These are phyloP conservation scores for Delia radicum DNA, from an alignment of 1,140 invertebrate species.

Conservation along the genomic window DNA sequence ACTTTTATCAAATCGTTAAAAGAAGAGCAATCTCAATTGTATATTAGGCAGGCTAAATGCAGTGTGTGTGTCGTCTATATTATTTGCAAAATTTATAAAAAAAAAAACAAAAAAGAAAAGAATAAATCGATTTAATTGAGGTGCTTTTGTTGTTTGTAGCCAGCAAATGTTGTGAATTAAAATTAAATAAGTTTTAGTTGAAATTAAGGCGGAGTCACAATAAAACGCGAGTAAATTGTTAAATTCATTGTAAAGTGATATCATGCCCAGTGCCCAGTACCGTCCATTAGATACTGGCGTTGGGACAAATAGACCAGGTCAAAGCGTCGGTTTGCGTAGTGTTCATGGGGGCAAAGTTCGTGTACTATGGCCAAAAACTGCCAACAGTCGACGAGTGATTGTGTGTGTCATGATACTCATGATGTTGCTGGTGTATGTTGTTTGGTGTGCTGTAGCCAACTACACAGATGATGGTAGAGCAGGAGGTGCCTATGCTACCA, in stretches of 20 bases:
- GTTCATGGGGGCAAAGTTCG: background rate
- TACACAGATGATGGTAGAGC: background rate
- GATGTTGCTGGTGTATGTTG: background rate
- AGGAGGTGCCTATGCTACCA: background rate
- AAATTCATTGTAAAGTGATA: background rate
- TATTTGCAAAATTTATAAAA: too few relatives aligned
- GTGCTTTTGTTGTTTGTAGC: background rate
- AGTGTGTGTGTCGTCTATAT: too few relatives aligned
- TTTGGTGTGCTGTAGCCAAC: background rate
- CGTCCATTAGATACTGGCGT: constrained; percentile 33
- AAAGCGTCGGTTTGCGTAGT: constrained; percentile 12
- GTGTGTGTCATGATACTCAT: background rate
- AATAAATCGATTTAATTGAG: too few relatives aligned
- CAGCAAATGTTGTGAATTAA: background rate
- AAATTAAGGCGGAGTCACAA: background rate
- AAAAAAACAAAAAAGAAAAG: too few relatives aligned
- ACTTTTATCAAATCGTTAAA: too few relatives aligned
- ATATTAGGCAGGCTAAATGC: too few relatives aligned
- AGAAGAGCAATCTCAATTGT: too few relatives aligned
- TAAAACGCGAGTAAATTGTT: background rate
- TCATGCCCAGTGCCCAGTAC: constrained; percentile 46
- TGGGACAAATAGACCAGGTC: background rate
- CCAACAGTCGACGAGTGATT: background rate
- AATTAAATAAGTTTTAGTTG: background rate
- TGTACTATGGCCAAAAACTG: background rate